A percentile compares a stretch with the other conserved stretches of the same genome.
Evolutionary conservation across 2,797 vertebrate genomes (phyloP).

Genomic region (Galago senegalensis): DNA sequence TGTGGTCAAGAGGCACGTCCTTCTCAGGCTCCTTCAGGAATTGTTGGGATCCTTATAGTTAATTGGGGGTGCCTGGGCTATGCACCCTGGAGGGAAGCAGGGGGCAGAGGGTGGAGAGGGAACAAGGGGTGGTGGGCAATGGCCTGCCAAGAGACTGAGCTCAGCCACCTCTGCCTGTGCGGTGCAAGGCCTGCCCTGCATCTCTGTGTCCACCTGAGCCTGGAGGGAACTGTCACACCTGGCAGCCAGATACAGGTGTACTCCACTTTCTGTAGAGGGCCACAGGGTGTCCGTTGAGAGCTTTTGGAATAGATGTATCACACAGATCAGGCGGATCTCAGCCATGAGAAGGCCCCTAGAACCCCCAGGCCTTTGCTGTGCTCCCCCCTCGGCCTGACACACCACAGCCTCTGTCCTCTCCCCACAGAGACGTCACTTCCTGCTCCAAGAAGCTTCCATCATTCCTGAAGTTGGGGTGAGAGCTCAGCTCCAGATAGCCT

Average conservation of each 20-base stretch:
- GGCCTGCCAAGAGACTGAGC: neutral
- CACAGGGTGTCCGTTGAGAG: neutral
- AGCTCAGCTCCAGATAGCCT: neutral
- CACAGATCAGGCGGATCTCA: neutral
- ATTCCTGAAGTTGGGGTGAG: fast-evolving
- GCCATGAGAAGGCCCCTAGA: neutral
- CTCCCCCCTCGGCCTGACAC: fast-evolving
- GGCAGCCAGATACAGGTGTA: fast-evolving
- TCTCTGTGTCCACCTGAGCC: fast-evolving
- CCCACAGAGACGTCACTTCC: fast-evolving
- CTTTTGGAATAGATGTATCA: fast-evolving
- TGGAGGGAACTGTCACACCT: fast-evolving
- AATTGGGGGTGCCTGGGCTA: fast-evolving
- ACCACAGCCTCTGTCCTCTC: fast-evolving
- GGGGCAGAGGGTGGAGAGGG: neutral
- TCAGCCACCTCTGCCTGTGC: fast-evolving
- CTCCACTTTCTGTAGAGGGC: neutral
- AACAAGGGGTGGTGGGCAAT: fast-evolving
- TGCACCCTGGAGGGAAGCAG: neutral
- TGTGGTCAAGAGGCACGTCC: neutral
- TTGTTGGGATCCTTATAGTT: fast-evolving
- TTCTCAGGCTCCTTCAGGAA: neutral
- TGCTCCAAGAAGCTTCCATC: neutral
- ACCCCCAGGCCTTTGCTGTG: fast-evolving
- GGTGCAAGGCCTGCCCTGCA: fast-evolving